Percentiles rank a stretch among this genome's conserved stretches.
Conservation (phyloP, 2,113 vertebrate genomes). For the human (Homo sapiens) region GRCh38 chr11:70918001-70918500, state of each 20-base stretch:
- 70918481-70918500: not conserved
- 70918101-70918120: not conserved
- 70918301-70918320: fast-evolving
- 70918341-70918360: fast-evolving
- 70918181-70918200: fast-evolving
- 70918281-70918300: fast-evolving
- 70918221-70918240: fast-evolving
- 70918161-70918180: fast-evolving
- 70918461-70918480: not conserved
- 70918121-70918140: not conserved
- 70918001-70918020: no score
- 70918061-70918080: no score
- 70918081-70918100: fast-evolving
- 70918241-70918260: not conserved
- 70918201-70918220: not conserved
- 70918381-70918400: not conserved
- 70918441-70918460: fast-evolving
- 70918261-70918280: fast-evolving
- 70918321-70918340: fast-evolving
- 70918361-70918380: fast-evolving
- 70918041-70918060: not conserved
- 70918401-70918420: fast-evolving
- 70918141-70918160: not conserved
- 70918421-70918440: not conserved
- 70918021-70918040: no score